Conservation (phyloP, 2,888 invertebrate genomes). For the Sabellastarte sp. region DNA sequence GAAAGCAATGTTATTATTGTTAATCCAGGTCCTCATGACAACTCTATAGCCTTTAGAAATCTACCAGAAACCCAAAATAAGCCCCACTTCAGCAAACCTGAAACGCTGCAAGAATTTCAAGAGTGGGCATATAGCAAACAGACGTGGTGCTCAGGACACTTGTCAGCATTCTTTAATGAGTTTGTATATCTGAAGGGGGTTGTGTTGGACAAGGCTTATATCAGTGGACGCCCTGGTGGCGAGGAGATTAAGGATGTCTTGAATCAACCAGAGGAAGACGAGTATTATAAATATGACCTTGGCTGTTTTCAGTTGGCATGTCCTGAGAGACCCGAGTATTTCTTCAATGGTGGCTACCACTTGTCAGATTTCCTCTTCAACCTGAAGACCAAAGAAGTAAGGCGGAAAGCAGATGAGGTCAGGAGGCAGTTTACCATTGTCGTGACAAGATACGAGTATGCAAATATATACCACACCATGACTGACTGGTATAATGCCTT, state of each 20-base stretch:
- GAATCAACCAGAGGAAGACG: slow-evolving; percentile 30
- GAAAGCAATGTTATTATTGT: too few species aligned
- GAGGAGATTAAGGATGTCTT: slow-evolving; percentile 29
- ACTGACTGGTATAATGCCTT: slow-evolving; percentile 19
- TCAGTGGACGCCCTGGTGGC: slow-evolving; percentile 23
- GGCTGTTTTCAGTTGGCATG: slow-evolving; percentile 27
- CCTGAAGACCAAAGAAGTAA: slow-evolving; percentile 3
- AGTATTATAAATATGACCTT: slow-evolving; percentile 25
- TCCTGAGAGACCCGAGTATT: slow-evolving; percentile 19
- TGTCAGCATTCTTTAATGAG: slow-evolving; percentile 20
- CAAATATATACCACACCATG: slow-evolving; percentile 32
- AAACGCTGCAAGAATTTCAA: too few species aligned
- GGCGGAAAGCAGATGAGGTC: background rate
- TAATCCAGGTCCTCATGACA: too few species aligned
- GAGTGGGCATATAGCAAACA: background rate
- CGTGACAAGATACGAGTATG: slow-evolving; percentile 27
- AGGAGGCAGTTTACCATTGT: slow-evolving; percentile 24
- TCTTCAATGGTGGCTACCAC: slow-evolving; percentile 30
- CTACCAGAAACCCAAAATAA: too few species aligned
- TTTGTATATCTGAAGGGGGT: slow-evolving; percentile 26
- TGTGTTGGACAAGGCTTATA: slow-evolving; percentile 18
- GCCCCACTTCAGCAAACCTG: too few species aligned
- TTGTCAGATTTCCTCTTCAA: slow-evolving; percentile 23
- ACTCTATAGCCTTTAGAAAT: too few species aligned
- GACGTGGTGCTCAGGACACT: slow-evolving; percentile 14